phyloP scores from a whole-genome alignment of 2,113 vertebrate species.

The Odontophorus gujanensis region DNA sequence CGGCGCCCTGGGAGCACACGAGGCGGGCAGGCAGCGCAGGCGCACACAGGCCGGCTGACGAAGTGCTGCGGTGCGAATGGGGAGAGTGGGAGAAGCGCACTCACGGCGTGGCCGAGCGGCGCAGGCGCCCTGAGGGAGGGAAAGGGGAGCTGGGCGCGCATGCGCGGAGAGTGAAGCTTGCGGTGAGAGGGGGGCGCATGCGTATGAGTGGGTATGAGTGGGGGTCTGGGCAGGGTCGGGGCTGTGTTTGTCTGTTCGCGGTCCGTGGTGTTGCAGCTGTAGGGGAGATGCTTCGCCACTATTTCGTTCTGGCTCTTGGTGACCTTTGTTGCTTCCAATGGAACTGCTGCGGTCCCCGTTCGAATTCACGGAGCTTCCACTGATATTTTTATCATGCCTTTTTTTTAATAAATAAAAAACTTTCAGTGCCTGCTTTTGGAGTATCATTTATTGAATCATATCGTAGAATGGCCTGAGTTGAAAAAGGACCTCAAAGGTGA shows the following conservation, averaged over 20 bases:
- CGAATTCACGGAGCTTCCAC: neutral
- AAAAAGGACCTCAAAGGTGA: no score
- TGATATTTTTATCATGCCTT: neutral
- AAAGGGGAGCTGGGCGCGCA: no score
- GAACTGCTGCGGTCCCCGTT: accelerated
- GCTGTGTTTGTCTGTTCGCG: no score
- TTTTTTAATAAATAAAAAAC: neutral
- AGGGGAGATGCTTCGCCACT: no score
- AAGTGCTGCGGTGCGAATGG: no score
- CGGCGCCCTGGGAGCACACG: neutral
- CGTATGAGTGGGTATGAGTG: neutral
- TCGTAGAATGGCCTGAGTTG: no score
- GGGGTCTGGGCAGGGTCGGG: neutral
- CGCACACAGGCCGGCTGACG: neutral
- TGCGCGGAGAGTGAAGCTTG: no score
- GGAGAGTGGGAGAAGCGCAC: neutral
- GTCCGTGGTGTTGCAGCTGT: no score
- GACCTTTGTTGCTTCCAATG: neutral
- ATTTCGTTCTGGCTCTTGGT: accelerated
- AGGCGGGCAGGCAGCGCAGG: neutral
- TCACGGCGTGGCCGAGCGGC: neutral
- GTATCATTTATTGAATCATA: no score
- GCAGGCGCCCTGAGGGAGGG: neutral
- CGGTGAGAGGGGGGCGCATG: neutral
- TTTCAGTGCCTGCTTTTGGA: neutral